These are phyloP conservation scores for Epicauta chinensis DNA, from an alignment of 1,140 invertebrate species.

Conservation along the genomic window DNA sequence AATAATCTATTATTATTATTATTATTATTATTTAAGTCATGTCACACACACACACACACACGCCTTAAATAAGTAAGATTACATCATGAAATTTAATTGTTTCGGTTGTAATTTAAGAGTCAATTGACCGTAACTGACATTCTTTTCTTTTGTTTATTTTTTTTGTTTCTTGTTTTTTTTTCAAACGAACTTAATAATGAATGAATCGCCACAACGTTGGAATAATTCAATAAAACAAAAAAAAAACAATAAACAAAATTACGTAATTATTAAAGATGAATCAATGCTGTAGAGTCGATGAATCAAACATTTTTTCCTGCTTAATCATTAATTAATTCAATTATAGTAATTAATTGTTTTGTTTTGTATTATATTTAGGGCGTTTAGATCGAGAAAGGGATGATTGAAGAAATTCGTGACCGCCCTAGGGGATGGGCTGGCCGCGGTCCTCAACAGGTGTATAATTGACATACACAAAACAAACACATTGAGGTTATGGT, in stretches of 20 bases:
- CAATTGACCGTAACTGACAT: constrained; percentile 5
- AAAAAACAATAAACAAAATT: constrained; percentile 5
- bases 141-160: too few species aligned
- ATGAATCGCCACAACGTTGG: neutral
- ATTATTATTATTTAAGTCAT: too few species aligned
- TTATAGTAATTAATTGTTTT: too few species aligned
- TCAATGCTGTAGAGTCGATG: neutral
- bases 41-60: too few species aligned
- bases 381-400: too few species aligned
- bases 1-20: too few species aligned
- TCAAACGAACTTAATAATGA: neutral
- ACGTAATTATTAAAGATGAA: constrained; percentile 1
- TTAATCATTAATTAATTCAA: too few species aligned
- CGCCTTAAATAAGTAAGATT: neutral
- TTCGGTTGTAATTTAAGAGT: constrained; percentile 10
- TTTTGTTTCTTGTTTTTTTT: too few species aligned
- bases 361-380: too few species aligned
- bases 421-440: neutral
- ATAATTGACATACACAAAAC: neutral
- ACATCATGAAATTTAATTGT: constrained; percentile 15
- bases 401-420: constrained; percentile 3
- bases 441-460: neutral
- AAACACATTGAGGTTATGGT: neutral
- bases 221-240: constrained; percentile 7
- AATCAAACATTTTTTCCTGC: neutral